phyloP scores from a whole-genome alignment of 2,888 invertebrate species.

The Drosophila mimetica region DNA sequence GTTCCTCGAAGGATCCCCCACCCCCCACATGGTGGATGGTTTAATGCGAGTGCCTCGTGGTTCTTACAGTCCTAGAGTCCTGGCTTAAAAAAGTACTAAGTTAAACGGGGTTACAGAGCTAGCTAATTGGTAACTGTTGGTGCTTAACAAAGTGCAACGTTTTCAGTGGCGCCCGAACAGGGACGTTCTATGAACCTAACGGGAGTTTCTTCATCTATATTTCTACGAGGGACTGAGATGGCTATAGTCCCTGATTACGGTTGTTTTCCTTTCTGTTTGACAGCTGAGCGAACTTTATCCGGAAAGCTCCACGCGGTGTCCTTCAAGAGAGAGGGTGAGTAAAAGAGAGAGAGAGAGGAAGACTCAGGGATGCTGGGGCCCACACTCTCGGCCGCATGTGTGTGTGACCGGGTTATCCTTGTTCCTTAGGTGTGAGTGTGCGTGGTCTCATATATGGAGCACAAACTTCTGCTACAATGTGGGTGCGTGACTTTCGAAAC shows the following conservation, averaged over 20 bases:
- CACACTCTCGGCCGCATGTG: slow-evolving; percentile 30
- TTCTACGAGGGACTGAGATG: slow-evolving; percentile 24
- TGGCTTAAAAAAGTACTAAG: slow-evolving; percentile 29
- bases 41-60: slow-evolving; percentile 63
- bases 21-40: slow-evolving; percentile 43
- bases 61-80: slow-evolving; percentile 66
- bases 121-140: slow-evolving; percentile 7
- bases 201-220: slow-evolving; percentile 7
- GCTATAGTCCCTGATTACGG: slow-evolving; percentile 12
- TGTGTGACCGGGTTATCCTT: slow-evolving; percentile 70
- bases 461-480: slow-evolving; percentile 37
- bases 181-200: slow-evolving; percentile 17
- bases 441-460: slow-evolving; percentile 58
- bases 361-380: slow-evolving; percentile 40
- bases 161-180: slow-evolving; percentile 15
- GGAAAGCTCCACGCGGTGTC: slow-evolving; percentile 39
- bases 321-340: slow-evolving; percentile 10
- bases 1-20: neutral
- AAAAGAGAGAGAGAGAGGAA: slow-evolving; percentile 7
- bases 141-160: slow-evolving; percentile 34
- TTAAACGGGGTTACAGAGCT: slow-evolving; percentile 9
- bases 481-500: slow-evolving; percentile 27
- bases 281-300: slow-evolving; percentile 57
- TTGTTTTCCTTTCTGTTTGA: slow-evolving; percentile 18
- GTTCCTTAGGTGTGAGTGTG: slow-evolving; percentile 29